Evolutionary conservation across 2,113 vertebrate species (phyloP), one percentile per base, ranked within the genome.

Genomic region (Tachysurus vachellii): DNA sequence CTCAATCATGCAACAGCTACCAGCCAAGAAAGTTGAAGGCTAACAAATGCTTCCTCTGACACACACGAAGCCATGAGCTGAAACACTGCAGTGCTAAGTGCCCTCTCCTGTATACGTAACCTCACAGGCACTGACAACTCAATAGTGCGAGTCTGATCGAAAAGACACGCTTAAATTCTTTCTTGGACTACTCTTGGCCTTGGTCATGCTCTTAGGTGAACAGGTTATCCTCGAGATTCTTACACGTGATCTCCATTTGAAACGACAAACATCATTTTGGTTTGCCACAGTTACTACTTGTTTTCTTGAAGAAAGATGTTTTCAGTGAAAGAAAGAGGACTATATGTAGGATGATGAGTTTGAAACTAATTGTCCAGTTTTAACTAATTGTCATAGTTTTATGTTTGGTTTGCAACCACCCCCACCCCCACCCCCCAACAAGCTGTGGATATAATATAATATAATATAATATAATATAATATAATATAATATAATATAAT

Each of bases 341-440:
- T 16, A 42, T 56, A 54, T 86, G 75, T 73, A 56, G 66, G 14
- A 42, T 42, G 62, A 82, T 57, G 44, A 56, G 23, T 42, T 21
- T 42, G 64, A 59, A 28, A 68, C 59, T 64, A 71, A 86, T n/a
- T 80, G 56, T 28, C 36, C 44, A 84, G 80, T n/a, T n/a, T n/a
- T n/a, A n/a, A n/a, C n/a, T n/a, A n/a, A n/a, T n/a, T n/a, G n/a
- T n/a, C n/a, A n/a, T n/a, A n/a, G n/a, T n/a, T n/a, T n/a, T n/a
- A n/a, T n/a, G n/a, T n/a, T n/a, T n/a, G n/a, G n/a, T n/a, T n/a
- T n/a, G n/a, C n/a, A n/a, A n/a, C n/a, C n/a, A n/a, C n/a, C n/a
- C n/a, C n/a, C n/a, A n/a, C n/a, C n/a, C n/a, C n/a, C n/a, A n/a
- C n/a, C n/a, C n/a, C n/a, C n/a, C n/a, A n/a, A n/a, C n/a, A n/a